Percentiles rank a stretch among this genome's conserved stretches.
These are phyloP conservation scores for Dusona sp. DNA, from an alignment of 2,888 invertebrate genomes.

Conservation along the genomic window DNA sequence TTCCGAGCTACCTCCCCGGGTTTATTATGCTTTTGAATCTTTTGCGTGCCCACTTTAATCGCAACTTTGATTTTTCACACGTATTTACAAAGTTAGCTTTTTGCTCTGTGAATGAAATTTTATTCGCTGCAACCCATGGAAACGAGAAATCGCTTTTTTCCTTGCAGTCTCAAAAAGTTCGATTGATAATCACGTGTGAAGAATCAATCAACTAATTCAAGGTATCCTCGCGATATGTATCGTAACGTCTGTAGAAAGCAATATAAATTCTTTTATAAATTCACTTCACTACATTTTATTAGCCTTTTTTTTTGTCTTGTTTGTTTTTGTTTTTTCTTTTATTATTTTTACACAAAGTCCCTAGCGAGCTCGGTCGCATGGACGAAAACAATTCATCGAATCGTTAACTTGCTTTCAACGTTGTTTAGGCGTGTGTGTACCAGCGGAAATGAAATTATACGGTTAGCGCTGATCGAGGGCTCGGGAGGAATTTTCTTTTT, in stretches of 20 bases:
- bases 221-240: constrained; percentile 70
- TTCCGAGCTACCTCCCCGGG: constrained; percentile 67
- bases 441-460: constrained; percentile 78
- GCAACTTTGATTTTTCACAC: constrained; percentile 31
- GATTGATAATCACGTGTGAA: constrained; percentile 43
- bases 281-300: constrained; percentile 75
- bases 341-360: constrained; percentile 74
- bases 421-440: constrained; percentile 72
- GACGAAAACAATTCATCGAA: constrained; percentile 44
- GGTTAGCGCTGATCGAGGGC: constrained; percentile 65
- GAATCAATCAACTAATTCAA: constrained; percentile 53
- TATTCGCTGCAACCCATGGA: background rate
- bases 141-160: constrained; percentile 3
- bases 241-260: constrained; percentile 68
- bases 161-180: constrained; percentile 14
- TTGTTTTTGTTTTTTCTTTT: constrained; percentile 46
- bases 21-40: constrained; percentile 59
- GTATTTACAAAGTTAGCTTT: constrained; percentile 24
- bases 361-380: constrained; percentile 54
- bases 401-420: constrained; percentile 61
- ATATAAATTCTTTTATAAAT: constrained; percentile 71
- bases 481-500: constrained; percentile 27
- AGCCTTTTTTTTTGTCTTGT: constrained; percentile 67
- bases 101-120: background rate
- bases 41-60: constrained; percentile 43